Conservation (phyloP, 2,113 vertebrate genomes). For the Larimichthys crocea region DNA sequence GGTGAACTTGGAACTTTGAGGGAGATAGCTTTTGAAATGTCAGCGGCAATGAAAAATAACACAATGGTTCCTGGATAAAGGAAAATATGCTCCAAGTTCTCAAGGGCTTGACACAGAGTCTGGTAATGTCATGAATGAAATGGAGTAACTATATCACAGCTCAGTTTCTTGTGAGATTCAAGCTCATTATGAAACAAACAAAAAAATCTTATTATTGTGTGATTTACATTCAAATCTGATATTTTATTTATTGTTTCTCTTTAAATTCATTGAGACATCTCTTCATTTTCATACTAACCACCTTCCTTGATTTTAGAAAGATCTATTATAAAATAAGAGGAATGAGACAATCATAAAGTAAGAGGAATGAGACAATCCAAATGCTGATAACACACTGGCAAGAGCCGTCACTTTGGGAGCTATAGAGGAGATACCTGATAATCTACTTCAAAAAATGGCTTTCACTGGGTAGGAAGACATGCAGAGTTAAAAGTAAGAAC, state of each 20-base stretch:
- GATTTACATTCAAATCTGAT: conserved; percentile 5
- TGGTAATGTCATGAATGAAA: conserved; percentile 30
- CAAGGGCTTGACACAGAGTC: conserved; percentile 5
- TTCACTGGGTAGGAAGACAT: conserved; percentile 49
- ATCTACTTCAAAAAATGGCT: conserved; percentile 65
- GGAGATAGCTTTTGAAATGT: conserved; percentile 83
- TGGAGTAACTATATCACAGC: conserved; percentile 23
- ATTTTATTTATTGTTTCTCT: background rate
- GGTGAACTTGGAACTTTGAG: conserved; percentile 79
- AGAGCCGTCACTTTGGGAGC: conserved; percentile 36
- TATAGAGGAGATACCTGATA: conserved; percentile 42
- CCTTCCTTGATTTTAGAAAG: conserved; percentile 9
- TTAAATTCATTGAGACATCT: background rate
- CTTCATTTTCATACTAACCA: conserved; percentile 8
- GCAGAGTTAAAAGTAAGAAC: conserved; percentile 71
- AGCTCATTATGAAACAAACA: background rate
- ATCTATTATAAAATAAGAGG: conserved; percentile 22
- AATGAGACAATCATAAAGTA: conserved; percentile 26
- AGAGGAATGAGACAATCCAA: conserved; percentile 45
- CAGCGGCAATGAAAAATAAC: conserved; percentile 72
- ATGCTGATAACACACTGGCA: conserved; percentile 44
- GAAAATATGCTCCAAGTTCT: conserved; percentile 45
- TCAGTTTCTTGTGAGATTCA: conserved; percentile 14
- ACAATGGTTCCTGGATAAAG: conserved; percentile 50
- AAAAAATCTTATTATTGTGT: background rate